Base-by-base conservation (phyloP, 2,888 invertebrate genomes). In the Liodrosophila aerea region DNA sequence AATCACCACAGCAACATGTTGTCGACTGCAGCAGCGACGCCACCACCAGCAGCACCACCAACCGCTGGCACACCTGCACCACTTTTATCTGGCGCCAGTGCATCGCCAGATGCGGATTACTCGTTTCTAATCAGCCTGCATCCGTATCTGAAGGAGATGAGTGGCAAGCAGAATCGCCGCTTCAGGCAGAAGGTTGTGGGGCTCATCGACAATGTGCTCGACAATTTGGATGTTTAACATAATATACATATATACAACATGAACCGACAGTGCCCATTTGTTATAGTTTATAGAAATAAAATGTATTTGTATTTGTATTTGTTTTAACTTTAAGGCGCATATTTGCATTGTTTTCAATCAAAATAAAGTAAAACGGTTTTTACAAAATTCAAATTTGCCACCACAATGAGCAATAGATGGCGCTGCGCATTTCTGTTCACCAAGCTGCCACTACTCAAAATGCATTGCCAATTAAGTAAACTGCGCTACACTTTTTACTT, bases 71-170 rank as follows among this genome's bases (percentile, higher is more conserved):
- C 39, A 7, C 31, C 45, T 16, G 4, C 16, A 5, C 22, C 22
- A 4, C 3, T 22, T 22, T 22, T 22, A 22, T 22, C 22, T 5
- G 22, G n/a, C n/a, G n/a, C n/a, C 22, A 22, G 5, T 22, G 16
- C 11, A 3, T 45, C 73, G 18, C 83, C 87, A 13, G 88, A 88
- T 65, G 88, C 88, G 46, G 88, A 88, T 57, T 88, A 87, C 73
- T 87, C 81, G 53, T 88, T 88, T 75, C 69, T 88, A 57, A 88
- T 88, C 61, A 88, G 88, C 64, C 77, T 88, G 68, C 85, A 86
- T 78, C 88, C 88, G 51, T 88, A 82, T 74, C 64, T 88, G 12
- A 88, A 82, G 66, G 88, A 88, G 68, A 88, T 88, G 88, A 80
- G 71, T 18, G 88, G 88, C 46, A 88, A 88, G 53, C 88, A 88